Evolutionary conservation across 2,797 vertebrate genomes (phyloP).

Genomic region (Lycodopsis pacificus): DNA sequence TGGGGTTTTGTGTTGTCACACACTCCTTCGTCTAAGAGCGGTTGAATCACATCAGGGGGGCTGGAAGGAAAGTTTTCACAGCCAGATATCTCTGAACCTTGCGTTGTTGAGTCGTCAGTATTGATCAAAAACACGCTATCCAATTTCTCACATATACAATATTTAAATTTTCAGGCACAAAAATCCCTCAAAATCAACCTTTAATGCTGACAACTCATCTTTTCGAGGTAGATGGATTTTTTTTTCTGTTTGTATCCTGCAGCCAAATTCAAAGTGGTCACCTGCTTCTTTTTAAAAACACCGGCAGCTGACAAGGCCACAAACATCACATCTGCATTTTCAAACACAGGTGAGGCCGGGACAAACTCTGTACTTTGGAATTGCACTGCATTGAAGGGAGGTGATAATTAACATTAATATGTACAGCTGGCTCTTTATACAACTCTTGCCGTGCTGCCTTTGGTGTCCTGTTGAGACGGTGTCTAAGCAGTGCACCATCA

Average conservation of each 20-base stretch:
- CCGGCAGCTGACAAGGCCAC: conserved; percentile 44
- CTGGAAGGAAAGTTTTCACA: conserved; percentile 27
- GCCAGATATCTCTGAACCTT: conserved; percentile 41
- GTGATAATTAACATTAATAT: conserved; percentile 77
- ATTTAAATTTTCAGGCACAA: conserved; percentile 11
- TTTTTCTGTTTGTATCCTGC: not conserved
- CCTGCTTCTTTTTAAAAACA: conserved; percentile 28
- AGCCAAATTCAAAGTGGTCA: conserved; percentile 38
- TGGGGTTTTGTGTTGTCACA: conserved; percentile 36
- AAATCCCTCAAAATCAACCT: conserved; percentile 4
- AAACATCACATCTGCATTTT: conserved; percentile 48
- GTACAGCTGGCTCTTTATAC: conserved; percentile 69
- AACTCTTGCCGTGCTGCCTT: conserved; percentile 71
- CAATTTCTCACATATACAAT: conserved; percentile 2
- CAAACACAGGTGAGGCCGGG: conserved; percentile 62
- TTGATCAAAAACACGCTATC: conserved; percentile 8
- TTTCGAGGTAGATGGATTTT: conserved; percentile 3
- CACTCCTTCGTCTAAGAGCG: conserved; percentile 38
- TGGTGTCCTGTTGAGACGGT: conserved; percentile 76
- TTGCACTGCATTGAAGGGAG: conserved; percentile 60
- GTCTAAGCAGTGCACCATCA: conserved; percentile 70
- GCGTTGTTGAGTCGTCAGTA: not conserved
- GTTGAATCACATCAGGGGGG: conserved; percentile 31
- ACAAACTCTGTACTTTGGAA: conserved; percentile 62
- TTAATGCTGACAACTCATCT: not conserved